Percentiles rank a stretch among this genome's conserved stretches.
Conservation (phyloP, 2,113 vertebrate species). For the Nothoprocta pentlandii region DNA sequence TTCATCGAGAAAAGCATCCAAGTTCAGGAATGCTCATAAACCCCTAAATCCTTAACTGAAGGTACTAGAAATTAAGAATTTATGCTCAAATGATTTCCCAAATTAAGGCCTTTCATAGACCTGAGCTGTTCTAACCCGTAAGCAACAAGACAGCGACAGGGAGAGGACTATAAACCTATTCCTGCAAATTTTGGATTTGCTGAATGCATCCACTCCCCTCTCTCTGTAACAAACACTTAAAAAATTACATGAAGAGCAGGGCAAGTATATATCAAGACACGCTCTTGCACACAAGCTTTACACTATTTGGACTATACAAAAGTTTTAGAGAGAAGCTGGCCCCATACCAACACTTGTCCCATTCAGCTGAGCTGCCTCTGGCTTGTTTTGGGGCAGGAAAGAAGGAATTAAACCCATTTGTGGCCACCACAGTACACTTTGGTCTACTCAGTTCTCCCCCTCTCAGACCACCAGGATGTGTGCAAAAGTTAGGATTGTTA, state of each 20-base stretch:
- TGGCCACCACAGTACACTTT: not conserved
- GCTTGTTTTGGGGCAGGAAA: not conserved
- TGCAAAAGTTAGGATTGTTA: not conserved
- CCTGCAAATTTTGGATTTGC: not conserved
- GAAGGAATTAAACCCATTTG: not conserved
- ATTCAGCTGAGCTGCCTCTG: not conserved
- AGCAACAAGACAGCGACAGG: not conserved
- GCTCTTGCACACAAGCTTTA: not conserved
- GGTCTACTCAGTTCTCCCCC: not conserved
- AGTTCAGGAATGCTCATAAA: not conserved
- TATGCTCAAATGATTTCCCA: not conserved
- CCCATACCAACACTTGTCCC: not conserved
- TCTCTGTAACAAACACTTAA: not conserved
- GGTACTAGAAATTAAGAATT: not conserved
- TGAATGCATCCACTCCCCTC: not conserved
- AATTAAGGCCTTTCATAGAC: not conserved
- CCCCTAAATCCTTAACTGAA: not conserved
- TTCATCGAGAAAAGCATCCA: not conserved
- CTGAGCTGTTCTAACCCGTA: not conserved
- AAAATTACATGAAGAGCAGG: not conserved
- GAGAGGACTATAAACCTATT: not conserved
- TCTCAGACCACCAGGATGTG: not conserved
- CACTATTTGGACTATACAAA: not conserved
- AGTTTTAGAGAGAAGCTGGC: slow-evolving; percentile 21
- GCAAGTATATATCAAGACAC: not conserved